Evolutionary conservation across 2,113 vertebrate genomes (phyloP), one percentile per base, ranked within the genome.

Genomic region (Ovis canadensis): DNA sequence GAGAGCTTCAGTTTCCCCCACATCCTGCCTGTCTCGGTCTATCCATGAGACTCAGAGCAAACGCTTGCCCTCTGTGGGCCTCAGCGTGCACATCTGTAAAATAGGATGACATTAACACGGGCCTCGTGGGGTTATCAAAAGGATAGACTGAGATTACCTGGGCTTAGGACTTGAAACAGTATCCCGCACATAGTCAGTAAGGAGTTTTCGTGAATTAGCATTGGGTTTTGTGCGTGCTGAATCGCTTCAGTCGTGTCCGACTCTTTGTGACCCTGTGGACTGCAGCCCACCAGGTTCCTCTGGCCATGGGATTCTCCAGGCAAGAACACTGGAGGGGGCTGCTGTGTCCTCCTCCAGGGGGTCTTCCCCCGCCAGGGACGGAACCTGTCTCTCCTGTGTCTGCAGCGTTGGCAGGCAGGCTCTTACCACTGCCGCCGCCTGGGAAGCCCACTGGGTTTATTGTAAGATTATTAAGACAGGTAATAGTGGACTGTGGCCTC

Each of bases 71-170:
- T 84, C n/a, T n/a, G 3, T 6, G 3, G 29, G 11, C 59, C 57
- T 94, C 43, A 14, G 7, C 25, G 23, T 62, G 48, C 36, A 60
- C 84, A 27, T 64, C 86, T 94, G 52, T 94, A 36, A 96, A 71
- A 52, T 33, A 25, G 80, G 52, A 7, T 74, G 48, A 31, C 15
- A 2, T 43, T 15, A 17, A 10, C 6, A n/a, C 7, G 31, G 50
- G 27, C 40, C 62, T 91, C 48, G 0, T n/a, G 10, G 33, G 11
- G 13, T 67, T n/a, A 27, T n/a, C 3, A 0, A 43, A 90, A 95
- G 89, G 23, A 15, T 16, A 19, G 36, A 4, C 27, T 6, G 25
- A 85, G 60, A 17, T 29, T n/a, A 6, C 17, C 3, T 80, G 67
- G 6, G 25, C 29, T 81, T 2, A 31, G 8, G 78, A 3, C 78